Conservation (phyloP, 2,113 vertebrate species). For the Dascyllus trimaculatus region DNA sequence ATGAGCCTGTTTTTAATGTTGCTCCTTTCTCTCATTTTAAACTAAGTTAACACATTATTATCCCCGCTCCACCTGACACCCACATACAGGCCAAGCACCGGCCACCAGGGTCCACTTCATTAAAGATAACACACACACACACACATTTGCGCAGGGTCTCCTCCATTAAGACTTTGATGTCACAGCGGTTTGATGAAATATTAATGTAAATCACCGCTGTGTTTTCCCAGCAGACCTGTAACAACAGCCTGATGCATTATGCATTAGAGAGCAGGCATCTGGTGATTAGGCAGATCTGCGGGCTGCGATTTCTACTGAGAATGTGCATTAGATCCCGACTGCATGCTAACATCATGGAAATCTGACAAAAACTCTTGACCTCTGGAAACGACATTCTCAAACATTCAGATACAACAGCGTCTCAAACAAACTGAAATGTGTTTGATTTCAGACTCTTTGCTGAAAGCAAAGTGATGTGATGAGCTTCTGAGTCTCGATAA, state of each 20-base stretch:
- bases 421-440: background rate
- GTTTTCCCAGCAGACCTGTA: conserved; percentile 72
- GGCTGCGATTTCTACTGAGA: conserved; percentile 45
- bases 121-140: conserved; percentile 43
- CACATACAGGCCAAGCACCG: conserved; percentile 34
- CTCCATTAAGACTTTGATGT: conserved; percentile 71
- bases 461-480: conserved; percentile 32
- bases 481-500: background rate
- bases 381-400: conserved; percentile 47
- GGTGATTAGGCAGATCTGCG: conserved; percentile 73
- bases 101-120: conserved; percentile 62
- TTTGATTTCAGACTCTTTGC: background rate
- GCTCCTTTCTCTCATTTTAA: conserved; percentile 43
- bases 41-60: conserved; percentile 62
- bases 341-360: conserved; percentile 26
- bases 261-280: conserved; percentile 71
- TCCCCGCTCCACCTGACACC: conserved; percentile 54
- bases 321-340: conserved; percentile 36
- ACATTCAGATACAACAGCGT: conserved; percentile 11
- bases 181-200: conserved; percentile 76
- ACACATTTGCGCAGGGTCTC: conserved; percentile 9
- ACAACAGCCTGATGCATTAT: conserved; percentile 82
- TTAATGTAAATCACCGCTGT: conserved; percentile 79
- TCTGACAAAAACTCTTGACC: conserved; percentile 27
- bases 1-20: conserved; percentile 4